phyloP scores from a whole-genome alignment of 2,797 vertebrate species.

The Pempheris klunzingeri region DNA sequence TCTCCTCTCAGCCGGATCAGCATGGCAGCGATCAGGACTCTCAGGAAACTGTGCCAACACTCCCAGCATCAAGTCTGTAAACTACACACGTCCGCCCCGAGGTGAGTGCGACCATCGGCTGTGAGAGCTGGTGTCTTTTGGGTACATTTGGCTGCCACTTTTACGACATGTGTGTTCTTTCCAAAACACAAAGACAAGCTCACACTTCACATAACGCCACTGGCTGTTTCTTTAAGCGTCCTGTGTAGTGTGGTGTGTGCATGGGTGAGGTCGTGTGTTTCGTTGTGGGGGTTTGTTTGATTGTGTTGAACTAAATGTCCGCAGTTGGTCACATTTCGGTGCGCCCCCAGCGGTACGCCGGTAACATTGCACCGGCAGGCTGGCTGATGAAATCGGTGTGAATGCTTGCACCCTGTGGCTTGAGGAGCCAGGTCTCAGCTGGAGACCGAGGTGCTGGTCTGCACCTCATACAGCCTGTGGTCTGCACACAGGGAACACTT shows the following conservation, averaged over 20 bases:
- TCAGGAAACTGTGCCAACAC: constrained; percentile 83
- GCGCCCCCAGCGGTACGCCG: constrained; percentile 73
- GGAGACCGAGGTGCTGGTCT: constrained; percentile 32
- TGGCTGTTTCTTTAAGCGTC: fast-evolving
- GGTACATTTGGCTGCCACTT: constrained; percentile 1
- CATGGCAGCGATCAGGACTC: constrained; percentile 84
- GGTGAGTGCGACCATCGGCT: constrained; percentile 78
- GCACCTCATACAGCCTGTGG: too few species aligned
- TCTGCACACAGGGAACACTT: not conserved
- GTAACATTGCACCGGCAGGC: constrained; percentile 56
- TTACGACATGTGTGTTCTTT: not conserved
- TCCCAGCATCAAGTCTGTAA: constrained; percentile 79
- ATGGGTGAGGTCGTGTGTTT: fast-evolving
- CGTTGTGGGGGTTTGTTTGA: not conserved
- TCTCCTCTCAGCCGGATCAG: constrained; percentile 19
- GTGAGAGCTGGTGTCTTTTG: not conserved
- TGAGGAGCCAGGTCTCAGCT: constrained; percentile 28
- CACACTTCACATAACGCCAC: too few species aligned
- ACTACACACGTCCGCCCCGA: constrained; percentile 84
- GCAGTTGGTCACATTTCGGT: not conserved
- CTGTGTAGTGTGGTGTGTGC: fast-evolving
- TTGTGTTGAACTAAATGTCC: constrained; percentile 39
- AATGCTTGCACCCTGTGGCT: constrained; percentile 66
- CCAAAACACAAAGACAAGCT: too few species aligned
- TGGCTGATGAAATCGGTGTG: constrained; percentile 85